Evolutionary conservation across 2,888 invertebrate species (phyloP), one percentile per base, ranked within the genome.

Genomic region (Coremacera marginata): DNA sequence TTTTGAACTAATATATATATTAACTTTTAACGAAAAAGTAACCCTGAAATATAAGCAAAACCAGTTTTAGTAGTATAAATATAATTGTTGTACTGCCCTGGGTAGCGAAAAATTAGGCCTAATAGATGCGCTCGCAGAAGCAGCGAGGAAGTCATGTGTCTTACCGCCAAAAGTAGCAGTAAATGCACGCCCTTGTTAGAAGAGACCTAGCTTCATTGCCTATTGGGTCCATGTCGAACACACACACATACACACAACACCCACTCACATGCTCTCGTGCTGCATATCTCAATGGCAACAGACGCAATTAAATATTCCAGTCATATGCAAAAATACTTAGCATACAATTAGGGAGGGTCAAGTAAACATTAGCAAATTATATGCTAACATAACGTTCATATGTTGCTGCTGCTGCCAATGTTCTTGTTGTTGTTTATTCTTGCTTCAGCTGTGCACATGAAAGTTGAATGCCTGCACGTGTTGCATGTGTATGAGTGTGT

Each of bases 311-410:
- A 80, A 81, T 80, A 82, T 83, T 80, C 81, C 77, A 77, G 80
- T 80, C 83, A 80, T 80, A 80, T 77, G 79, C 73, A 79, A 83
- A 82, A 84, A 83, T 84, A 81, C 83, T 84, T 85, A 84, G 84
- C 85, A 84, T 84, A 82, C 84, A 84, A 85, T 84, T 84, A 85
- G 81, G 83, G 81, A 82, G 81, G 85, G 85, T 85, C 85, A 84
- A 84, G 84, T 84, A 84, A 85, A 85, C 85, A 85, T 83, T 83
- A 82, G 82, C 83, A 84, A 84, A 85, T 85, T 84, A 84, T 84
- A 84, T 84, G 84, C 83, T 81, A 84, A 84, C 85, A 83, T 82
- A 82, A 80, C 81, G 79, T 79, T 81, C 75, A 81, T 67, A 74
- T 62, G 62, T 73, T 34, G 76, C 2, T 25, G 19, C 2, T n/a